phyloP scores from a whole-genome alignment of 2,888 invertebrate genomes.

The Ormyrus rosae region DNA sequence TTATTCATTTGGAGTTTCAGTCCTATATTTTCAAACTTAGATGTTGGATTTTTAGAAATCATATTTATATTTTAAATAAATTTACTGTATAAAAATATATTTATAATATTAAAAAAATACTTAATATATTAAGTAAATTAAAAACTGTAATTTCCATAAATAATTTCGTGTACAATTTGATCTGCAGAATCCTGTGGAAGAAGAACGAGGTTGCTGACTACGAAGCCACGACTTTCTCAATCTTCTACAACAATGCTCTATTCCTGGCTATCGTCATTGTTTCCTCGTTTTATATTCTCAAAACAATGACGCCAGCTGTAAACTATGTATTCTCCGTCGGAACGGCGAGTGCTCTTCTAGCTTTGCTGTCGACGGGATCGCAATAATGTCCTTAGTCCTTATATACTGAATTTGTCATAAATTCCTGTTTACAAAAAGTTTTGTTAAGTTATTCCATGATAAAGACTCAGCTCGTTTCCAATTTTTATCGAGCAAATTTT shows the following conservation, averaged over 20 bases:
- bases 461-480: constrained; percentile 57
- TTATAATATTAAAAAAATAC: background rate
- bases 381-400: constrained; percentile 76
- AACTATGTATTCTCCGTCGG: constrained; percentile 96
- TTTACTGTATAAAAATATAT: background rate
- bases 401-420: constrained; percentile 15
- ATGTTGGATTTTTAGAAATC: background rate
- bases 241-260: constrained; percentile 99
- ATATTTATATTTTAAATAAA: constrained; percentile 12
- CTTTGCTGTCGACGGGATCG: constrained; percentile 95
- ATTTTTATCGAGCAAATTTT: constrained; percentile 57
- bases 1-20: too few relatives aligned
- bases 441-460: constrained; percentile 55
- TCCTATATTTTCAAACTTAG: too few relatives aligned
- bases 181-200: constrained; percentile 94
- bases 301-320: constrained; percentile 91
- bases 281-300: constrained; percentile 94
- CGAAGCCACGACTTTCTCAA: constrained; percentile 98
- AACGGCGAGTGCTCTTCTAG: constrained; percentile 91
- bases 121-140: background rate
- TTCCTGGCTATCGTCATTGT: constrained; percentile 95
- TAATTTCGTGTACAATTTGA: background rate
- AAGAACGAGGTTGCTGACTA: constrained; percentile 99
- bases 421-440: constrained; percentile 41
- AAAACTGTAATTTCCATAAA: background rate